Evolutionary conservation across 2,888 invertebrate species (phyloP), one percentile per base, ranked within the genome.

Genomic region (Drosophila crucigera): DNA sequence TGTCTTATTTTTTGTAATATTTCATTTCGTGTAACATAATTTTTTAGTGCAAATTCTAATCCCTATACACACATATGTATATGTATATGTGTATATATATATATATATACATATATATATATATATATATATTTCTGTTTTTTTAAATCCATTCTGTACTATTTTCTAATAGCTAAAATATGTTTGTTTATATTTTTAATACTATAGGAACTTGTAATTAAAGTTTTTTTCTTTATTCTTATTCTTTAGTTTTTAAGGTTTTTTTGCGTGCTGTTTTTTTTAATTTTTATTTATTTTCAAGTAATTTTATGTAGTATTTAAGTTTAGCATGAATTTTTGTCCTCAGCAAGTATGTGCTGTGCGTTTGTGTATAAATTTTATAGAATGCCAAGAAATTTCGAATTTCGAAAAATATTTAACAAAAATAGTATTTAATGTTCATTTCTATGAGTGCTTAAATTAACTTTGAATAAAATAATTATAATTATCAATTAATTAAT

Each of bases 121-220:
- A 6, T 19, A 25, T 53, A 22, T n/a, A n/a, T n/a, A n/a, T n/a
- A n/a, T 35, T 2, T 33, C 4, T 33, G 4, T 64, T 43, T 31
- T 2, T 58, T 43, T 31, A 22, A 50, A 60, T 60, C 50, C 35
- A 19, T 50, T 43, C 25, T 31, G 59, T n/a, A 47, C 52, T 69
- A 41, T 41, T 33, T 53, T 63, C 58, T 73, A 76, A 71, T 19
- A 54, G 6, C 39, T 69, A 61, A 58, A 58, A 70, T 65, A 3
- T 35, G 5, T 16, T 16, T 70, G 28, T 39, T 30, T 50, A 68
- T 58, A 63, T 75, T 62, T 80, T 86, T 58, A 84, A 76, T 77
- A 68, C 87, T 84, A 82, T 87, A 87, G 86, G 86, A 87, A 87
- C 86, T 88, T 86, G 73, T 80, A 73, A 76, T 77, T 84, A 78